Percentiles rank a stretch among this genome's conserved stretches.
Evolutionary conservation across 2,888 invertebrate species (phyloP).

Genomic region (Sympetrum striolatum): DNA sequence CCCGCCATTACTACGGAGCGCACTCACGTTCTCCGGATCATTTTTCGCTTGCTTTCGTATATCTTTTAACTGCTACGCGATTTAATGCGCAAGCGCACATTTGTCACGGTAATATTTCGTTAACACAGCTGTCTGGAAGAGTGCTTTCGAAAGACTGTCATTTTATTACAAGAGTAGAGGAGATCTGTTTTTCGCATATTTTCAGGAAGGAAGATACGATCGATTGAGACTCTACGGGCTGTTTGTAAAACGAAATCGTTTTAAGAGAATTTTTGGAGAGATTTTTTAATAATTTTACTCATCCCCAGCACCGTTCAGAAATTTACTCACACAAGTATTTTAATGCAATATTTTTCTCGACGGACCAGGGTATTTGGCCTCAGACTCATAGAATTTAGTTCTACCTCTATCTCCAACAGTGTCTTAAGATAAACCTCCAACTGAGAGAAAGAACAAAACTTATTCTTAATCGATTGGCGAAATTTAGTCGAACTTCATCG

Average conservation of each 20-base stretch:
- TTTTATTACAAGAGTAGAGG: too few relatives aligned
- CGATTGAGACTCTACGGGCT: too few relatives aligned
- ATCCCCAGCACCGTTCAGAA: background rate
- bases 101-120: too few relatives aligned
- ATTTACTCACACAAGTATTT: background rate
- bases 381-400: background rate
- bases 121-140: too few relatives aligned
- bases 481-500: background rate
- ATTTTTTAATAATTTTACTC: background rate
- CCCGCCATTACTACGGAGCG: too few relatives aligned
- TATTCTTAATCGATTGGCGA: background rate
- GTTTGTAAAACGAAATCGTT: background rate
- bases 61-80: too few relatives aligned
- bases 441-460: background rate
- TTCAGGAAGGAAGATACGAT: too few relatives aligned
- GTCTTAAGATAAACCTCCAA: background rate
- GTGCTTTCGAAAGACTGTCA: too few relatives aligned
- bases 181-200: too few relatives aligned
- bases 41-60: too few relatives aligned
- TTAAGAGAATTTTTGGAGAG: background rate
- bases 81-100: too few relatives aligned
- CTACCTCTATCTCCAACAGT: conserved; percentile 25
- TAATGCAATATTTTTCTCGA: background rate
- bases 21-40: too few relatives aligned
- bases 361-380: conserved; percentile 21